phyloP scores from a whole-genome alignment of 2,888 invertebrate genomes.

The Chironomus riparius region DNA sequence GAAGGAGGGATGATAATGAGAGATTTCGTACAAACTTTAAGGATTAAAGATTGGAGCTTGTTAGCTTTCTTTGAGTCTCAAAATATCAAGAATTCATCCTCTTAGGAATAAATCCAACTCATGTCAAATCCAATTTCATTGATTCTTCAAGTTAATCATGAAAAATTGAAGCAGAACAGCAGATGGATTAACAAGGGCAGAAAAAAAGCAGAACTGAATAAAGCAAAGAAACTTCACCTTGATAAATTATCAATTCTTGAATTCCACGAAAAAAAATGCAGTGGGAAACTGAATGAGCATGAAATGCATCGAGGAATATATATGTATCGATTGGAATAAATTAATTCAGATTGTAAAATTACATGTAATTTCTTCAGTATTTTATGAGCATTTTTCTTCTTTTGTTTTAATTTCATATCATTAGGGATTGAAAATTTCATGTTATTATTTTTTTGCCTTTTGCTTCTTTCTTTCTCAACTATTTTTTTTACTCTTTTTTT shows the following conservation, averaged over 20 bases:
- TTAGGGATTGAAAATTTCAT: conserved; percentile 25
- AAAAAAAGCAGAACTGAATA: neutral
- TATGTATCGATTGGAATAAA: conserved; percentile 25
- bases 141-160: neutral
- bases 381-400: conserved; percentile 25
- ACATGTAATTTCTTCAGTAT: conserved; percentile 24
- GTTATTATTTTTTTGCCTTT: conserved; percentile 12
- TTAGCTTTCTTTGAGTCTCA: too few relatives aligned
- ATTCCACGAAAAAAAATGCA: conserved; percentile 17
- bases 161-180: neutral
- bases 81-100: neutral
- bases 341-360: conserved; percentile 28
- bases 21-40: too few relatives aligned
- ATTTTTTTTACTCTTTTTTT: neutral
- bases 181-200: conserved; percentile 3
- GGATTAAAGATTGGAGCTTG: too few relatives aligned
- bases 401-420: conserved; percentile 26
- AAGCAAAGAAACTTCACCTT: neutral
- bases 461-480: neutral
- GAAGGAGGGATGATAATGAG: too few relatives aligned
- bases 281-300: neutral
- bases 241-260: conserved; percentile 24
- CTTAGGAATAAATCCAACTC: neutral
- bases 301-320: neutral
- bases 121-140: neutral